A percentile compares a stretch with the other conserved stretches of the same genome.
These are phyloP conservation scores for Bombus affinis DNA, from an alignment of 1,140 invertebrate genomes.

Conservation along the genomic window DNA sequence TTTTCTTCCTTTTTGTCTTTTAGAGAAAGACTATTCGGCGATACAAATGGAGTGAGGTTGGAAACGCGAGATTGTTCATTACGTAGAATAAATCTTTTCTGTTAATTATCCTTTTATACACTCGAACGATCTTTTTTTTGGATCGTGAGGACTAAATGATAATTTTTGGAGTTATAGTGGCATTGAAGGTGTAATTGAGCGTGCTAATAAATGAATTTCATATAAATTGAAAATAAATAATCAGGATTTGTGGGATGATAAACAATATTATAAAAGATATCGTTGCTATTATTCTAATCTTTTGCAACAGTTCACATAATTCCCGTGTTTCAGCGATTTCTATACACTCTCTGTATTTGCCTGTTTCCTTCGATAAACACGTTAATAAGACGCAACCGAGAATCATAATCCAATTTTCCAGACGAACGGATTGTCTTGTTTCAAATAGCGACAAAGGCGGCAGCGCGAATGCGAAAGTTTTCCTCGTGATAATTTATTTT, in stretches of 20 bases:
- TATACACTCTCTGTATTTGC: not conserved
- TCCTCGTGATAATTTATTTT: slow-evolving; percentile 13
- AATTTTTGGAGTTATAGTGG: not conserved
- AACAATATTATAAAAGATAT: too few species aligned
- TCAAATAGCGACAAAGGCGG: not conserved
- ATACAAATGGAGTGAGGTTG: not conserved
- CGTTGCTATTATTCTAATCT: too few species aligned
- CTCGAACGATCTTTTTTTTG: not conserved
- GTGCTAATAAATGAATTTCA: too few species aligned
- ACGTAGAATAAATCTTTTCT: not conserved
- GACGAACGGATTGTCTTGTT: slow-evolving; percentile 1
- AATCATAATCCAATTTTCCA: slow-evolving; percentile 22
- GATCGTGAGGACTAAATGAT: not conserved
- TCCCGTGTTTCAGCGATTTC: not conserved
- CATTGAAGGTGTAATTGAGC: too few species aligned
- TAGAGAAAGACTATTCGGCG: not conserved
- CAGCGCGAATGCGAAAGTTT: slow-evolving; percentile 8
- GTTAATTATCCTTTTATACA: not conserved
- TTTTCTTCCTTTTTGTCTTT: not conserved
- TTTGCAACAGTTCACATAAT: too few species aligned
- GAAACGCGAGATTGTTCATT: not conserved
- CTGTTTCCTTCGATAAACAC: not conserved
- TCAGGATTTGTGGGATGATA: too few species aligned
- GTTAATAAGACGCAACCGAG: not conserved
- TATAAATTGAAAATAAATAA: too few species aligned